phyloP scores from a whole-genome alignment of 2,888 invertebrate genomes.

The Mesoligia furuncula region DNA sequence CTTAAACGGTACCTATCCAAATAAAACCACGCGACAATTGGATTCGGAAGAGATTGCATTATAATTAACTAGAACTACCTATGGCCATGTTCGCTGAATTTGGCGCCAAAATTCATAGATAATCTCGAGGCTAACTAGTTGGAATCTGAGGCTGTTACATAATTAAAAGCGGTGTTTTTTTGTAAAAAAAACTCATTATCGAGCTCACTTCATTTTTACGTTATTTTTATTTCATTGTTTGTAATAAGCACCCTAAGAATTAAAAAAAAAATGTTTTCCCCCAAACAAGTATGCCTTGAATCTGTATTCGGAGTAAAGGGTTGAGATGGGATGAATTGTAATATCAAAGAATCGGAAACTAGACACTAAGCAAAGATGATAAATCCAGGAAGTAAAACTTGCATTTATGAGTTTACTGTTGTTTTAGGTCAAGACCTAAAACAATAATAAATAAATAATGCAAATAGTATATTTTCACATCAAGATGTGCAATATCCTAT shows the following conservation, averaged over 20 bases:
- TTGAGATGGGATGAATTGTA: background rate
- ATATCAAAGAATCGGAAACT: background rate
- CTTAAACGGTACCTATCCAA: constrained; percentile 7
- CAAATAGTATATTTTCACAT: too few species aligned
- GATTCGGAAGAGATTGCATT: constrained; percentile 23
- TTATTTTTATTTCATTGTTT: background rate
- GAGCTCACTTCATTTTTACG: background rate
- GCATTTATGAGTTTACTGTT: constrained; percentile 18
- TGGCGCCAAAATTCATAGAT: constrained; percentile 10
- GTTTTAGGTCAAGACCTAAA: too few species aligned
- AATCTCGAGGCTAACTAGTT: constrained; percentile 38
- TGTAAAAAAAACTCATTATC: background rate
- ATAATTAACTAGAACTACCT: background rate
- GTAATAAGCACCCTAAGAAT: too few species aligned
- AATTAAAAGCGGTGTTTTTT: background rate
- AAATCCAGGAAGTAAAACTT: constrained; percentile 29
- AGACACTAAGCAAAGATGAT: constrained; percentile 8
- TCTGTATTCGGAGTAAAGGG: background rate
- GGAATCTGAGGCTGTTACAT: constrained; percentile 11
- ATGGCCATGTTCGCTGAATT: constrained; percentile 10
- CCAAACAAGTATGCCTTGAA: background rate
- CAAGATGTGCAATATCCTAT: constrained; percentile 18
- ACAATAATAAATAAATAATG: too few species aligned
- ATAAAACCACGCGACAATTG: background rate
- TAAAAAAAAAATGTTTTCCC: background rate